phyloP scores from a whole-genome alignment of 2,113 vertebrate genomes.

The Orthonyx spaldingii region DNA sequence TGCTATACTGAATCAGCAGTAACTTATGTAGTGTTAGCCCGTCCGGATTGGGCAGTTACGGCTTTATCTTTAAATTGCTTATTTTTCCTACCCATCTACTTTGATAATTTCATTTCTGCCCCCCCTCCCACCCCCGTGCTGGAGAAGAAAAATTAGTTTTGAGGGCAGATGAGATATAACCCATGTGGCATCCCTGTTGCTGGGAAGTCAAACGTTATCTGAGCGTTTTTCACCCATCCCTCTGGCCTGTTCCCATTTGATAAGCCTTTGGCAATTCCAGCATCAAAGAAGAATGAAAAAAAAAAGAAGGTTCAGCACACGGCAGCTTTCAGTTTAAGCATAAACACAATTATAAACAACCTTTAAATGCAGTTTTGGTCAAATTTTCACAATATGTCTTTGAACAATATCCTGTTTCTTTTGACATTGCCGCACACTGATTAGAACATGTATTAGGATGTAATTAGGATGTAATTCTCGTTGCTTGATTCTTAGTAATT shows the following conservation, averaged over 20 bases:
- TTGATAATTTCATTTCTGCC: neutral
- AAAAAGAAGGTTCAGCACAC: neutral
- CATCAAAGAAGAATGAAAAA: neutral
- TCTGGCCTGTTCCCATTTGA: neutral
- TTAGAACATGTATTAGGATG: neutral
- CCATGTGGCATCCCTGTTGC: neutral
- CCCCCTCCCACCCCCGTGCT: fast-evolving
- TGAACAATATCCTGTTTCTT: neutral
- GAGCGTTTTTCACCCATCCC: neutral
- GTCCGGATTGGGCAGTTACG: neutral
- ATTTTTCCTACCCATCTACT: neutral
- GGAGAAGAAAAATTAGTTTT: neutral
- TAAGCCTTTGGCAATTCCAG: neutral
- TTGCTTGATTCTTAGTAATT: neutral
- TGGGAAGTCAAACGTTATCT: neutral
- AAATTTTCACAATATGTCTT: neutral
- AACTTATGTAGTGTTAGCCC: fast-evolving
- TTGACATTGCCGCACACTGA: neutral
- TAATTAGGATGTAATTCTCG: neutral
- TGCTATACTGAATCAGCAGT: neutral
- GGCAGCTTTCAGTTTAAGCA: neutral
- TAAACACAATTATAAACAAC: neutral
- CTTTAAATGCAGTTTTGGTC: neutral
- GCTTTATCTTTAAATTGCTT: neutral
- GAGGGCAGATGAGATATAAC: neutral